These are phyloP conservation scores for Zhuqinia jingwanae DNA, from an alignment of 2,888 invertebrate genomes.

Conservation along the genomic window DNA sequence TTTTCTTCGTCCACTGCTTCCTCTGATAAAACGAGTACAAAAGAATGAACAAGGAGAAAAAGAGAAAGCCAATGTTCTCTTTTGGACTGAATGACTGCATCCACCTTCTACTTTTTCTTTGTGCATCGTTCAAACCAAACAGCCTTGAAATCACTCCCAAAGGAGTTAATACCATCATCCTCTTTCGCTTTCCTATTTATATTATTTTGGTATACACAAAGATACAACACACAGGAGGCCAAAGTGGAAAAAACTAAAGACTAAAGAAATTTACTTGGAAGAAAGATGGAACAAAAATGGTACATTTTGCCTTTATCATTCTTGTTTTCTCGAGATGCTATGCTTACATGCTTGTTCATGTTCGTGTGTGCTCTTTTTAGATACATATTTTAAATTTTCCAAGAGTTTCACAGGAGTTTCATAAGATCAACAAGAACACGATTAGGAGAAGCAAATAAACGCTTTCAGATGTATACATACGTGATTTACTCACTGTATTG, in stretches of 20 bases:
- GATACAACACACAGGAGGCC: neutral
- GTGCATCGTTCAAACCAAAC: neutral
- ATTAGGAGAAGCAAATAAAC: neutral
- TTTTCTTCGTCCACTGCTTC: too few species aligned
- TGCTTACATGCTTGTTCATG: too few species aligned
- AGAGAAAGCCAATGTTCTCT: conserved; percentile 28
- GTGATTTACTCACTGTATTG: too few species aligned
- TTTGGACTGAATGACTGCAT: neutral
- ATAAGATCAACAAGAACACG: conserved; percentile 22
- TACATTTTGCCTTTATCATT: too few species aligned
- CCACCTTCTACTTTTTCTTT: neutral
- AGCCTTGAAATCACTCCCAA: conserved; percentile 36
- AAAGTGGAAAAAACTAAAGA: neutral
- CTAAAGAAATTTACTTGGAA: neutral
- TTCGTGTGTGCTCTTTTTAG: too few species aligned
- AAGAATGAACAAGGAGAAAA: neutral
- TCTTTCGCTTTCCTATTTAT: neutral
- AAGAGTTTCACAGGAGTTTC: neutral
- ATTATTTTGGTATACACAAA: neutral
- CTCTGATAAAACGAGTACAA: neutral
- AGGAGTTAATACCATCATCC: conserved; percentile 26
- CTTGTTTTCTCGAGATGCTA: too few species aligned
- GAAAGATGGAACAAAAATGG: too few species aligned
- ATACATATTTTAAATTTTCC: too few species aligned
- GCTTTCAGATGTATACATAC: neutral